Evolutionary conservation across 2,113 vertebrate species (phyloP), one percentile per base, ranked within the genome.

Genomic region (Ia io): DNA sequence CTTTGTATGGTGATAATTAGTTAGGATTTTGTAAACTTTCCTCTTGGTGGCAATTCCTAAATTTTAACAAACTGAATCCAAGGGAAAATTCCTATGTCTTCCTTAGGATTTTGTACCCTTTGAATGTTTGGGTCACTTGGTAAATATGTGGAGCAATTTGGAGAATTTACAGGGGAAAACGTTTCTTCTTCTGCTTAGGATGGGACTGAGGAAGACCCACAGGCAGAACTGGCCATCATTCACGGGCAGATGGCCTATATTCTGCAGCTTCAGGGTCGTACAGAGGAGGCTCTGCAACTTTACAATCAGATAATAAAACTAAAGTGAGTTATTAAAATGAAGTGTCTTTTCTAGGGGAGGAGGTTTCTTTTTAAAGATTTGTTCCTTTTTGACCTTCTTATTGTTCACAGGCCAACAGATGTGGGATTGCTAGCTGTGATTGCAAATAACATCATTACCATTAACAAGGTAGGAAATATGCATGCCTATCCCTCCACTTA

Each of bases 221-320:
- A 99, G 49, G 98, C 99, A 6, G 99, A 99, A 95, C 97, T 99
- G 95, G 99, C 99, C 3, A 99, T 99, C 98, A 99, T 99, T 97
- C 99, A 99, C 69, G 99, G 99, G 97, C 99, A 99, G 98, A 99
- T 99, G 99, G 99, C 99, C 12, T 99, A 99, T 77, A 97, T 99
- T 96, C 98, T 99, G 98, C 99, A 99, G 96, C 97, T 99, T 7
- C 99, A 99, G 95, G 99, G 99, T 82, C 98, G 98, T 42, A 99
- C 98, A 18, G 99, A 99, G 30, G 99, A 99, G 20, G 99, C 99
- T 9, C 97, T 99, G 93, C 99, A 99, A 97, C 99, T 99, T 95
- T 99, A 99, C 98, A 99, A 99, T 98, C 99, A 99, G 98, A 99
- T 99, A 96, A 99, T 99, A 96, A 99, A 99, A 96, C 98, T 99